Conservation (phyloP, 2,113 vertebrate genomes). For the Tor tambroides region DNA sequence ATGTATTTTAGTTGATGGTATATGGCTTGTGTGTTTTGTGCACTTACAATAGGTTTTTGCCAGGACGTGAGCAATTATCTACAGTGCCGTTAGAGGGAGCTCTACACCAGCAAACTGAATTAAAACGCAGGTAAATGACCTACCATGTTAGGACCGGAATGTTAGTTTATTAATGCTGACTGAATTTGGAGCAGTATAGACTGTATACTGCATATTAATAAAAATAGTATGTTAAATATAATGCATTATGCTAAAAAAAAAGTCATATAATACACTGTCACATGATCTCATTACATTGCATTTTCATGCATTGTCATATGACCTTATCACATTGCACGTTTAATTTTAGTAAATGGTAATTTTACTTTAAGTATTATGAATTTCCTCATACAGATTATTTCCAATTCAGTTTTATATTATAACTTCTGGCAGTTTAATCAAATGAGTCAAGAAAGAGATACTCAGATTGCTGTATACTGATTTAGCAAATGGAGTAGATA, state of each 20-base stretch:
- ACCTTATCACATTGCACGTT: neutral
- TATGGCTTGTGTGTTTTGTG: neutral
- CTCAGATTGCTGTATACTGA: neutral
- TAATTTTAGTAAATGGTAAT: neutral
- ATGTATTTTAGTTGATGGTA: slow-evolving; percentile 54
- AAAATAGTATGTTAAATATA: neutral
- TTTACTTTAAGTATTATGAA: neutral
- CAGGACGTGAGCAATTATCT: neutral
- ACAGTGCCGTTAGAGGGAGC: slow-evolving; percentile 8
- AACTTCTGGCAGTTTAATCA: neutral
- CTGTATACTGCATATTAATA: neutral
- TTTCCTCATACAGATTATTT: neutral
- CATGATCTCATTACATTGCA: neutral
- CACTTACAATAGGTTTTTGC: neutral
- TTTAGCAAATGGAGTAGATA: neutral
- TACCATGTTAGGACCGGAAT: neutral
- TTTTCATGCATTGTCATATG: neutral
- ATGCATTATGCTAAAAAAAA: neutral
- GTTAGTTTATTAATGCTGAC: neutral
- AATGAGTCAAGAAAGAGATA: neutral
- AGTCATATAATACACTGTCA: neutral
- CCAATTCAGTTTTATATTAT: neutral
- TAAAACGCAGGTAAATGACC: neutral
- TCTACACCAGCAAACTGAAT: neutral
- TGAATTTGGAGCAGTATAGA: neutral